Evolutionary conservation across 2,797 vertebrate species (phyloP), one percentile per base, ranked within the genome.

Genomic region (Schizopygopsis malacanthus): DNA sequence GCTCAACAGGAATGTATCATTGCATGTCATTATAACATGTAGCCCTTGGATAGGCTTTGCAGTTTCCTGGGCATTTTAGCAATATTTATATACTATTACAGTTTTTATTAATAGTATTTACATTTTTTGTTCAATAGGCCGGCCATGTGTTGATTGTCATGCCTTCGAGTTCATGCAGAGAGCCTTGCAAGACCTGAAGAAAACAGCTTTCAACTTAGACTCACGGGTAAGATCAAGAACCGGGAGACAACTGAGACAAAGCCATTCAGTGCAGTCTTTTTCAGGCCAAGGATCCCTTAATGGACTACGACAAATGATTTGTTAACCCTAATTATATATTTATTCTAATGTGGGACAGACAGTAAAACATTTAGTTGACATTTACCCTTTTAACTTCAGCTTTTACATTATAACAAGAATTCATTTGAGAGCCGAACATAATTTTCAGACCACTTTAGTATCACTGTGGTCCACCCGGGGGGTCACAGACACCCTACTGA

Each of bases 101-200:
- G 33, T 22, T 56, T 15, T 56, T 1, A 56, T 56, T 12, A 3
- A 37, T 2, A 9, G 6, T 33, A 33, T 33, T 33, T 16, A 63
- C 16, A 20, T 33, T 50, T 70, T 70, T 33, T 79, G 18, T 88
- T 76, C 70, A 50, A 63, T 89, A 98, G 98, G 97, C 92, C 97
- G 97, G 0, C 98, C 97, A 1, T 99, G 97, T 82, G 97, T 99
- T 86, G 97, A 99, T 89, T 99, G 98, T 88, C 97, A 98, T 82
- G 97, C 97, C 0, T 99, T 99, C 91, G 98, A 99, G 93, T 99
- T 99, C 88, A 98, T 99, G 98, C 98, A 99, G 95, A 96, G 97
- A 91, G 98, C 98, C 61, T 94, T 99, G 92, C 97, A 98, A 92
- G 98, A 99, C 89, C 93, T 99, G 16, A 97, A 97, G 92, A 98